Evolutionary conservation across 2,888 invertebrate species (phyloP).

Genomic region (Furcula furcula): DNA sequence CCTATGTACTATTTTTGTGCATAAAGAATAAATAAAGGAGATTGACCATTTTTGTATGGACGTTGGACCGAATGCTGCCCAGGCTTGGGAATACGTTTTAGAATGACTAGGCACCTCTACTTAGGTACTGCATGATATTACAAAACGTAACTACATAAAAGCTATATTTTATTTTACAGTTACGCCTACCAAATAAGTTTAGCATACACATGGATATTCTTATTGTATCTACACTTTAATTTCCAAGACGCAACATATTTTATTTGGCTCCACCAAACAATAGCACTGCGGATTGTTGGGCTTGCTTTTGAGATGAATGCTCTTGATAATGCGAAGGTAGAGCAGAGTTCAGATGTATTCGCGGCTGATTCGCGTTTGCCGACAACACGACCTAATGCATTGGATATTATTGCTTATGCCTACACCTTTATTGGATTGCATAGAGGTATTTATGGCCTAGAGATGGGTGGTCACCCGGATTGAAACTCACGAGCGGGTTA

Average conservation of each 20-base stretch:
- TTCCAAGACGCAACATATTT: constrained; percentile 85
- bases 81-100: too few species aligned
- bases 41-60: too few species aligned
- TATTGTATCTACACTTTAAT: constrained; percentile 88
- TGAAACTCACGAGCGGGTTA: too few species aligned
- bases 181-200: constrained; percentile 86
- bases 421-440: constrained; percentile 92
- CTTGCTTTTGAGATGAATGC: constrained; percentile 88
- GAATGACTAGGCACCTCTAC: too few species aligned
- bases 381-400: constrained; percentile 59
- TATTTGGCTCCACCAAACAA: constrained; percentile 90
- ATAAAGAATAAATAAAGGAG: too few species aligned
- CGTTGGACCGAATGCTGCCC: too few species aligned
- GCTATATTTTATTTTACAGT: constrained; percentile 82
- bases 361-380: background rate
- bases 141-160: too few species aligned
- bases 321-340: background rate
- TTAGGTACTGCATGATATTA: too few species aligned
- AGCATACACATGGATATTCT: constrained; percentile 88
- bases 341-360: background rate
- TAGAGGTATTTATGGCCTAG: constrained; percentile 85
- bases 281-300: constrained; percentile 91
- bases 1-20: too few species aligned
- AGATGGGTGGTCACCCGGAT: too few species aligned
- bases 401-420: constrained; percentile 88